Conservation (phyloP, 2,797 vertebrate species). For the Epinephelus coioides region DNA sequence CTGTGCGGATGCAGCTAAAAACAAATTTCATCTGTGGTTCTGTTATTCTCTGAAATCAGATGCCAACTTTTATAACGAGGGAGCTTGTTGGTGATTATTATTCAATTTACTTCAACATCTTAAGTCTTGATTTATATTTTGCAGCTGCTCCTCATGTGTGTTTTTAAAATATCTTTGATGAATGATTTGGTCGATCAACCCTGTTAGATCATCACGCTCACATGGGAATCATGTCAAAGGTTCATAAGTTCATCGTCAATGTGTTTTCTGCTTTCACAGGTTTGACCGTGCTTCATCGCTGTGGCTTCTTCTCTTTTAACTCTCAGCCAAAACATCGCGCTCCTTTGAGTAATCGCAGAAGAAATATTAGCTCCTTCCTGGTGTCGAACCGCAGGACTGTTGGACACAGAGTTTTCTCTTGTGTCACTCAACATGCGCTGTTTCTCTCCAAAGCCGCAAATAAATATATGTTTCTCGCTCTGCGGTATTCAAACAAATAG, state of each 20-base stretch:
- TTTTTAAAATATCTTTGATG: slow-evolving; percentile 24
- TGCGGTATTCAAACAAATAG: slow-evolving; percentile 7
- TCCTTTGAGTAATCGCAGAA: background rate
- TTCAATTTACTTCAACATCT: background rate
- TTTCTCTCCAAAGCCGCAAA: slow-evolving; percentile 8
- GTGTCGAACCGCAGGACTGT: slow-evolving; percentile 8
- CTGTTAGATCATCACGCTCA: slow-evolving; percentile 2
- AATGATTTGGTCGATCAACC: slow-evolving; percentile 16
- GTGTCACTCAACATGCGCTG: slow-evolving; percentile 2
- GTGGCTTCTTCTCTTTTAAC: slow-evolving; percentile 11
- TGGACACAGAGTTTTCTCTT: slow-evolving; percentile 3
- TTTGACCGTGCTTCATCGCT: slow-evolving; percentile 1
- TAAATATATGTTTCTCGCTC: slow-evolving; percentile 7
- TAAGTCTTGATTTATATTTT: background rate
- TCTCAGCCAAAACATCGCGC: slow-evolving; percentile 7
- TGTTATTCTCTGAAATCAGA: background rate
- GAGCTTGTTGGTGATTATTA: slow-evolving; percentile 26
- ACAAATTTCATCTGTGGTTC: background rate
- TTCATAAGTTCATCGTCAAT: slow-evolving; percentile 36
- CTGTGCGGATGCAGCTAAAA: background rate
- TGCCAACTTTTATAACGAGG: slow-evolving; percentile 9
- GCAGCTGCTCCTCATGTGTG: slow-evolving; percentile 6
- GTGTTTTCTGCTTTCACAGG: slow-evolving; percentile 13
- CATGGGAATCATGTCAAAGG: background rate
- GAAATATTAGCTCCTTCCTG: background rate